phyloP scores from a whole-genome alignment of 2,797 vertebrate genomes.

The Microchirus variegatus region DNA sequence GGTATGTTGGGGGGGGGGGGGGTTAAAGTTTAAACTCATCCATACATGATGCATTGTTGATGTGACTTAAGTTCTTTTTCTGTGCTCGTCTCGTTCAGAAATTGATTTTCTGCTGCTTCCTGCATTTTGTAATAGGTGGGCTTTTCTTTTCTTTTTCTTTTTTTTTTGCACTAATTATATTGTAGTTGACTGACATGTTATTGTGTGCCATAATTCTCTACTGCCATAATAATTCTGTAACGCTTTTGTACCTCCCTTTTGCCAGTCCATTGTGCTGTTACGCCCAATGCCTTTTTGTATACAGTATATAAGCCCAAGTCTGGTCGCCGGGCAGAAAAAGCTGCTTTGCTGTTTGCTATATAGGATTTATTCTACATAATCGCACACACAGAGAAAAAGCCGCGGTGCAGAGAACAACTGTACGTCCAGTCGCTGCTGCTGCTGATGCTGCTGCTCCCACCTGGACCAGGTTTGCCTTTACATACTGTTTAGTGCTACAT shows the following conservation, averaged over 20 bases:
- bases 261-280: constrained; percentile 71
- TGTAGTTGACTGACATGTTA: constrained; percentile 48
- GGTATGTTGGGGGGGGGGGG: no score
- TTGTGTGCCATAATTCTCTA: constrained; percentile 62
- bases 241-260: constrained; percentile 57
- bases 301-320: constrained; percentile 28
- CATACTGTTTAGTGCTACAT: constrained; percentile 38
- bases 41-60: constrained; percentile 2
- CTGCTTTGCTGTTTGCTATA: constrained; percentile 47
- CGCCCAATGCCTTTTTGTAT: constrained; percentile 69
- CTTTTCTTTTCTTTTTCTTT: constrained; percentile 31
- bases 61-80: constrained; percentile 13
- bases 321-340: constrained; percentile 37
- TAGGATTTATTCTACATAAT: constrained; percentile 27
- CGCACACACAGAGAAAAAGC: constrained; percentile 40
- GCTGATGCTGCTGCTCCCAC: no score
- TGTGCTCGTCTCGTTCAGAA: constrained; percentile 29
- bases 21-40: constrained; percentile 14
- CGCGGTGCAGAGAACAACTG: constrained; percentile 42
- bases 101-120: constrained; percentile 29
- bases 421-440: constrained; percentile 55
- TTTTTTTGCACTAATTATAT: constrained; percentile 29
- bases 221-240: constrained; percentile 56
- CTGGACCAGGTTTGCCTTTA: constrained; percentile 62
- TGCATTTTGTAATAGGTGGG: constrained; percentile 40